phyloP scores from a whole-genome alignment of 2,797 vertebrate genomes.

The Premnoplex brunnescens region DNA sequence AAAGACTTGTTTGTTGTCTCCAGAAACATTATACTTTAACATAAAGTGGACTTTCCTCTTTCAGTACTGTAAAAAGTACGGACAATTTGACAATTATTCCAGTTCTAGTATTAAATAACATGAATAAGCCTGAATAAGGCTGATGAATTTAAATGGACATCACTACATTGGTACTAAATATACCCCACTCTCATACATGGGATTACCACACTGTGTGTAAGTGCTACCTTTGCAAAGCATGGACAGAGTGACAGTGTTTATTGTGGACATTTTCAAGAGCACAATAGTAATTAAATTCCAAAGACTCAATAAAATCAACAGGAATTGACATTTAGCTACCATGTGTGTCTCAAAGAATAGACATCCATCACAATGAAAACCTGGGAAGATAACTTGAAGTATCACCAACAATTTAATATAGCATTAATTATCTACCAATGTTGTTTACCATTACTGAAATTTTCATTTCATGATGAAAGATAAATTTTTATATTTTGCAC shows the following conservation, averaged over 20 bases:
- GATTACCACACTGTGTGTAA: not conserved
- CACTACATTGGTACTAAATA: not conserved
- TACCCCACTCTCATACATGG: not conserved
- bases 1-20: not conserved
- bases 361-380: not conserved
- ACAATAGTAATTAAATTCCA: not conserved
- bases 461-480: not conserved
- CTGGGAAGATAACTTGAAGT: not conserved
- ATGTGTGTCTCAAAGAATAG: not conserved
- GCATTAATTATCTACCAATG: not conserved
- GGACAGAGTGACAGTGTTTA: not conserved
- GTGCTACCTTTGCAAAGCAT: not conserved
- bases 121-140: not conserved
- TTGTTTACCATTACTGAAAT: not conserved
- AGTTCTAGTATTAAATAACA: not conserved
- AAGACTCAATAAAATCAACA: not conserved
- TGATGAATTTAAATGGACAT: not conserved
- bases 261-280: not conserved
- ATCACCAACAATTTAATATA: not conserved
- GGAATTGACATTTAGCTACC: not conserved
- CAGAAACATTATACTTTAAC: not conserved
- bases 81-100: not conserved
- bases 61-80: not conserved
- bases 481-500: not conserved
- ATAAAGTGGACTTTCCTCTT: not conserved